These are phyloP conservation scores for Spea hammondii DNA, from an alignment of 2,797 vertebrate genomes.

Conservation along the genomic window DNA sequence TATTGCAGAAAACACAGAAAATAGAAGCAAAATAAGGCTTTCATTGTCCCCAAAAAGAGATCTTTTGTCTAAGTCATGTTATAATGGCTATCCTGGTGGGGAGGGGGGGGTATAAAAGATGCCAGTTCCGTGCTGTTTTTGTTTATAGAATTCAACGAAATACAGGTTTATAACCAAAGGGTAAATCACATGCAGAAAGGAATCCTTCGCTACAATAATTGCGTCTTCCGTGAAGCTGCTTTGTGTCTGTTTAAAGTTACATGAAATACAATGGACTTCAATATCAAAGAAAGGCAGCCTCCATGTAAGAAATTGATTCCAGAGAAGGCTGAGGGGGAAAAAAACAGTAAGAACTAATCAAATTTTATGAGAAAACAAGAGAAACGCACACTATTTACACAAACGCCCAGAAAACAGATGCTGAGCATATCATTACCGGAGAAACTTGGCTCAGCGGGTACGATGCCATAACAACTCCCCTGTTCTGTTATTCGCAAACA, in stretches of 20 bases:
- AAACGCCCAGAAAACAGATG: conserved; percentile 42
- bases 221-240: conserved; percentile 57
- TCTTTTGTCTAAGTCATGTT: neutral
- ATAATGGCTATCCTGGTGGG: conserved; percentile 46
- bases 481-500: neutral
- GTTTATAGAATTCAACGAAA: conserved; percentile 60
- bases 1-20: neutral
- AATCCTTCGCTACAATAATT: conserved; percentile 61
- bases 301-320: conserved; percentile 63
- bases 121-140: conserved; percentile 53
- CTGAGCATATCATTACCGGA: neutral
- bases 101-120: conserved; percentile 49
- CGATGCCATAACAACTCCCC: neutral
- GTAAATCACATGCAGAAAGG: conserved; percentile 61
- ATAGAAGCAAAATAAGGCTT: neutral
- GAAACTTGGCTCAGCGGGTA: neutral
- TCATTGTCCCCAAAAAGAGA: neutral
- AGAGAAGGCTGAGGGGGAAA: conserved; percentile 60
- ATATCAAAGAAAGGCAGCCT: conserved; percentile 63
- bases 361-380: conserved; percentile 62
- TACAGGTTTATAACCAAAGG: conserved; percentile 61
- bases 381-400: conserved; percentile 40
- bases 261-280: conserved; percentile 58
- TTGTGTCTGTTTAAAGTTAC: conserved; percentile 65
- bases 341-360: conserved; percentile 58